These are phyloP conservation scores for Lumbricus terrestris DNA, from an alignment of 2,888 invertebrate genomes.

Conservation along the genomic window DNA sequence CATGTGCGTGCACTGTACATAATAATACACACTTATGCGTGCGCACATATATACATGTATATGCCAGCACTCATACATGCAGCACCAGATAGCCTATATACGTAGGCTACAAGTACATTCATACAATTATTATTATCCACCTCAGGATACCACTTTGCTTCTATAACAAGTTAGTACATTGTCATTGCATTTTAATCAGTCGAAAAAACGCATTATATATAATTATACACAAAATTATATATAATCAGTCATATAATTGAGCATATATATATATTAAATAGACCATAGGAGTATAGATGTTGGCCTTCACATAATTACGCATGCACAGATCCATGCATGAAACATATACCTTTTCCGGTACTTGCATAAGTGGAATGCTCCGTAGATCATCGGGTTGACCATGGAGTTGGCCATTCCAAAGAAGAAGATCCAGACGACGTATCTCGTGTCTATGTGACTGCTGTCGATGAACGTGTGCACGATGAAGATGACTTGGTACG, in stretches of 20 bases:
- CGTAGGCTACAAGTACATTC: no score
- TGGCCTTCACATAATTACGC: no score
- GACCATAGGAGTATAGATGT: no score
- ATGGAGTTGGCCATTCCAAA: slow-evolving; percentile 84
- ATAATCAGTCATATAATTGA: no score
- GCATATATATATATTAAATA: no score
- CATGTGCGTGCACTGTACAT: no score
- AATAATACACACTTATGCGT: not conserved
- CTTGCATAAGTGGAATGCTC: slow-evolving; percentile 78
- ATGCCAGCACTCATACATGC: not conserved
- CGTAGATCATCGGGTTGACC: slow-evolving; percentile 82
- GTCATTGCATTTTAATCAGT: no score
- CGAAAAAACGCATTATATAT: no score
- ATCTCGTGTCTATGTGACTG: not conserved
- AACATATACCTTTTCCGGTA: slow-evolving; percentile 17
- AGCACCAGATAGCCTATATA: not conserved
- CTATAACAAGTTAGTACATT: no score
- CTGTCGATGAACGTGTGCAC: slow-evolving; percentile 65
- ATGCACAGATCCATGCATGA: not conserved
- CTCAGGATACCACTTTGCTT: no score
- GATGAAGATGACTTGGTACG: slow-evolving; percentile 83
- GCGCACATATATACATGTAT: not conserved
- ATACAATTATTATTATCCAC: no score
- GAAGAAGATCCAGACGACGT: slow-evolving; percentile 71
- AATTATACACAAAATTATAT: no score